Evolutionary conservation across 2,113 vertebrate genomes (phyloP).

Genomic region (Apodemus sylvaticus): DNA sequence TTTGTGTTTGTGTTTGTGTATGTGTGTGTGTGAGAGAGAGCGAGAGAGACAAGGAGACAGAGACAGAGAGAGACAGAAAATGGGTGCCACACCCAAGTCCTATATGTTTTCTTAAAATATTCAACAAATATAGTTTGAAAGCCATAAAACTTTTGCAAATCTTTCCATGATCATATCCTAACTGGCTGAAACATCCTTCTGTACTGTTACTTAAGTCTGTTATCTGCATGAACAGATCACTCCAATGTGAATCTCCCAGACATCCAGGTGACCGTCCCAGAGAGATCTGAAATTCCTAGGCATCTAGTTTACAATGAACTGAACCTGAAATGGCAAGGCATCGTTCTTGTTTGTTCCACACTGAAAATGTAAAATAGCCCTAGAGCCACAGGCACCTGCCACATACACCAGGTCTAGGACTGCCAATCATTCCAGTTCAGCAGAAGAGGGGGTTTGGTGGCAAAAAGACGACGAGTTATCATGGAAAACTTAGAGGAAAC

Average conservation of each 20-base stretch:
- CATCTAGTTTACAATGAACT: not conserved
- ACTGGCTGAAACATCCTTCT: not conserved
- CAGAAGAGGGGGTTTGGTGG: not conserved
- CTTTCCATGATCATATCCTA: constrained; percentile 7
- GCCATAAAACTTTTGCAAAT: not conserved
- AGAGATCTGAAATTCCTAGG: not conserved
- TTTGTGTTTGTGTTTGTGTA: too few species aligned
- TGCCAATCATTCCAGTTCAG: not conserved
- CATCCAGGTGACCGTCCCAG: not conserved
- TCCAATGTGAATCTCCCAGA: not conserved
- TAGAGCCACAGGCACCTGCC: not conserved
- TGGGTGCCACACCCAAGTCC: not conserved
- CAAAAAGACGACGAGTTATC: not conserved
- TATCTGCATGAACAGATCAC: constrained; percentile 36
- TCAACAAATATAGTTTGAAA: not conserved
- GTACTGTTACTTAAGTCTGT: not conserved
- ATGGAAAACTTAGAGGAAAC: not conserved
- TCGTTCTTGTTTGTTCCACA: not conserved
- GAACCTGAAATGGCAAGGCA: constrained; percentile 23
- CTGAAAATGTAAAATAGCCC: not conserved
- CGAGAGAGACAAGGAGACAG: not conserved
- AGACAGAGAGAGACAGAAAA: not conserved
- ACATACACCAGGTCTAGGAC: not conserved
- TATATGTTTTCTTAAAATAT: not conserved
- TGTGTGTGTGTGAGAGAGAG: not conserved